Evolutionary conservation across 2,797 vertebrate species (phyloP).

Genomic region (Eutrigla gurnardus): DNA sequence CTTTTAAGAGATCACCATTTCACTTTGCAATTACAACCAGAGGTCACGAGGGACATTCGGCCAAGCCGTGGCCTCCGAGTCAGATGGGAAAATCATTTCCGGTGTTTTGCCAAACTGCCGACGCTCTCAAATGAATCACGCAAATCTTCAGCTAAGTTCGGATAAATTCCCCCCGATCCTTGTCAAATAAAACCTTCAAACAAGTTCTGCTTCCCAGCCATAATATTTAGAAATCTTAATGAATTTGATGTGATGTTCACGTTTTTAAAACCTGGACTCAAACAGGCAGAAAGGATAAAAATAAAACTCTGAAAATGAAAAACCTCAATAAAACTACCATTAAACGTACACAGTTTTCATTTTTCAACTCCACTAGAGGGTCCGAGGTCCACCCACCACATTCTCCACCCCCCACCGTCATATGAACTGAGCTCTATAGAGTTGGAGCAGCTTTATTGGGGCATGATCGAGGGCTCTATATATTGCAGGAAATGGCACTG

Average conservation of each 20-base stretch:
- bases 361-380: neutral
- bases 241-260: neutral
- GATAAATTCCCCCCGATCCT: conserved; percentile 36
- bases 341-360: neutral
- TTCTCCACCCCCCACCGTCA: too few relatives aligned
- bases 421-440: neutral
- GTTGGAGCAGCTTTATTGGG: neutral
- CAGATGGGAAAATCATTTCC: conserved; percentile 42
- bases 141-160: too few relatives aligned
- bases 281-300: neutral
- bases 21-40: conserved; percentile 38
- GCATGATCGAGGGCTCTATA: neutral
- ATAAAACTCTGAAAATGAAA: neutral
- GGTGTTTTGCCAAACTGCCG: neutral
- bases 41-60: conserved; percentile 66
- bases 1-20: conserved; percentile 66
- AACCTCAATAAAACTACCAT: too few relatives aligned
- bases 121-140: conserved; percentile 17
- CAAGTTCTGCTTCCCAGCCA: neutral
- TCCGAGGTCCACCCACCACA: neutral
- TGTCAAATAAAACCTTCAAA: conserved; percentile 32
- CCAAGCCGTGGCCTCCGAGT: conserved; percentile 24
- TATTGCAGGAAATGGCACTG: neutral
- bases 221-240: neutral
- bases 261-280: neutral